Evolutionary conservation across 2,797 vertebrate species (phyloP).

Genomic region (Girardinus metallicus): DNA sequence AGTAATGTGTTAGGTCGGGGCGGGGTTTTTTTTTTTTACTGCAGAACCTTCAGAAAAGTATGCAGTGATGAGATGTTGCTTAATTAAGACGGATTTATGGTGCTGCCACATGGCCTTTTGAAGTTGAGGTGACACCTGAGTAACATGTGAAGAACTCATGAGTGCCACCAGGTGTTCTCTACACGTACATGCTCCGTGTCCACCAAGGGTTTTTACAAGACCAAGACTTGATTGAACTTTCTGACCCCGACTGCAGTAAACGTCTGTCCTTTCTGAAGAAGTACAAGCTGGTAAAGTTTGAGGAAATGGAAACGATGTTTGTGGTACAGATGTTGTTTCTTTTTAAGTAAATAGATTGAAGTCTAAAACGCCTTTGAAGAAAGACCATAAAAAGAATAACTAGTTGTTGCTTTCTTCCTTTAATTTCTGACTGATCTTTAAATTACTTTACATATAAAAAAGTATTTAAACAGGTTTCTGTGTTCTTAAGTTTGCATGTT

Average conservation of each 20-base stretch:
- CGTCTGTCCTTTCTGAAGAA: slow-evolving; percentile 13
- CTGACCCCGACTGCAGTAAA: slow-evolving; percentile 24
- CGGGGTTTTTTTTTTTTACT: slow-evolving; percentile 43
- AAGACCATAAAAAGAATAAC: not conserved
- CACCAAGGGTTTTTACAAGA: not conserved
- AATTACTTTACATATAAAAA: not conserved
- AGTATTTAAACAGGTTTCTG: not conserved
- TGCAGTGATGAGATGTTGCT: slow-evolving; percentile 41
- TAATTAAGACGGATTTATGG: slow-evolving; percentile 58
- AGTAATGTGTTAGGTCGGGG: slow-evolving; percentile 36
- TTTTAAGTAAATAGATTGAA: not conserved
- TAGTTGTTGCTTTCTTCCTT: not conserved
- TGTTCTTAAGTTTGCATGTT: not conserved
- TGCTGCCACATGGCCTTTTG: slow-evolving; percentile 34
- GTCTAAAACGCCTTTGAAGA: not conserved
- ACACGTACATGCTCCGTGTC: not conserved
- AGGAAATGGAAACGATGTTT: slow-evolving; percentile 5
- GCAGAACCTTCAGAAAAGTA: slow-evolving; percentile 33
- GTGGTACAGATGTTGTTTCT: not conserved
- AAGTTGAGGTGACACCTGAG: slow-evolving; percentile 31
- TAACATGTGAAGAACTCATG: slow-evolving; percentile 1
- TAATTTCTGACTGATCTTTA: not conserved
- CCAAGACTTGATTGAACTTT: slow-evolving; percentile 1
- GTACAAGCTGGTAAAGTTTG: slow-evolving; percentile 20
- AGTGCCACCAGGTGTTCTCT: slow-evolving; percentile 2